phyloP scores from a whole-genome alignment of 1,140 invertebrate species.

The Triops longicaudatus region DNA sequence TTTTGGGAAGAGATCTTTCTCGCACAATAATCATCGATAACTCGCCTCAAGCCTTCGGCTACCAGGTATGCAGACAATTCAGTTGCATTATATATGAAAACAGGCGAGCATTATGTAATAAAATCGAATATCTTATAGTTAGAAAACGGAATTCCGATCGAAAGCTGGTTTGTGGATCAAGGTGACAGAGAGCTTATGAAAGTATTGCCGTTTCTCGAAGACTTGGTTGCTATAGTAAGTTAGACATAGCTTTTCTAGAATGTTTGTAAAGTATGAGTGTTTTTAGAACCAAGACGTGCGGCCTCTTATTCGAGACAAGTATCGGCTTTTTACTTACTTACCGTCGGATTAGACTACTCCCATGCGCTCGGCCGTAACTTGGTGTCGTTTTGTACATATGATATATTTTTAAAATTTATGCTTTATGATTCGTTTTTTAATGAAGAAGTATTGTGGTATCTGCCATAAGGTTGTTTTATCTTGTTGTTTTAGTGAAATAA shows the following conservation, averaged over 20 bases:
- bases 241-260: constrained; percentile 15
- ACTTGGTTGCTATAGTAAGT: constrained; percentile 64
- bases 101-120: no score
- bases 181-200: constrained; percentile 85
- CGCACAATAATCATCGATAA: constrained; percentile 90
- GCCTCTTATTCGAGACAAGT: constrained; percentile 79
- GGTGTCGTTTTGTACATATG: not conserved
- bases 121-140: constrained; percentile 53
- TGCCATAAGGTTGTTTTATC: not conserved
- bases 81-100: constrained; percentile 16
- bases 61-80: constrained; percentile 53
- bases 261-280: constrained; percentile 30
- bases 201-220: constrained; percentile 85
- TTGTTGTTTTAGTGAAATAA: not conserved
- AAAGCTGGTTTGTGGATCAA: constrained; percentile 92
- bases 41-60: constrained; percentile 84
- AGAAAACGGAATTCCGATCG: constrained; percentile 95
- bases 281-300: constrained; percentile 80
- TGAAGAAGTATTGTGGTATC: not conserved
- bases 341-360: constrained; percentile 61
- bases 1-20: constrained; percentile 82
- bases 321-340: constrained; percentile 76
- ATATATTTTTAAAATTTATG: not conserved
- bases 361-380: not conserved
- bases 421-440: not conserved